phyloP scores from a whole-genome alignment of 2,888 invertebrate genomes.

The Diaprepes abbreviatus region DNA sequence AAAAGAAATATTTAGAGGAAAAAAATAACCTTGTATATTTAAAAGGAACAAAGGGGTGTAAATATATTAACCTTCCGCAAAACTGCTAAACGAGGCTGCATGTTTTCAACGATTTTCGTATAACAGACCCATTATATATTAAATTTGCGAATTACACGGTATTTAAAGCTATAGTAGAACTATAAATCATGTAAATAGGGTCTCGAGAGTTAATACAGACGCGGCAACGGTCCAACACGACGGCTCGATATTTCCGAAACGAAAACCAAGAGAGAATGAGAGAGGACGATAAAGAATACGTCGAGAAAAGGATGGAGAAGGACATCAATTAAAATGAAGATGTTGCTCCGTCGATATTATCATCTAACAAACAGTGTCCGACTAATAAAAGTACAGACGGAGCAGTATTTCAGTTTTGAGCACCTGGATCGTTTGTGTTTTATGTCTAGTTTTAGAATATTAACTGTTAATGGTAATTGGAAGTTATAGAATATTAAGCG shows the following conservation, averaged over 20 bases:
- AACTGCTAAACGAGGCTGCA: slow-evolving; percentile 62
- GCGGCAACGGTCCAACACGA: slow-evolving; percentile 60
- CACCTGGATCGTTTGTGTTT: slow-evolving; percentile 35
- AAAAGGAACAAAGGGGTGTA: slow-evolving; percentile 58
- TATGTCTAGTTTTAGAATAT: slow-evolving; percentile 33
- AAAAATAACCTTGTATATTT: not conserved
- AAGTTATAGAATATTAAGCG: not conserved
- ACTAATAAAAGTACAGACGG: slow-evolving; percentile 26
- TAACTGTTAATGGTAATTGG: slow-evolving; percentile 33
- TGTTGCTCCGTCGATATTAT: slow-evolving; percentile 53
- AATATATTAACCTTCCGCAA: slow-evolving; percentile 61
- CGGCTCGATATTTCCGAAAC: slow-evolving; percentile 58
- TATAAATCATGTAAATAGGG: slow-evolving; percentile 74
- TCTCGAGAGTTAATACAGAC: slow-evolving; percentile 67
- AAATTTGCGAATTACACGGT: slow-evolving; percentile 83
- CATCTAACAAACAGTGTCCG: slow-evolving; percentile 49
- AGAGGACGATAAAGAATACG: slow-evolving; percentile 36
- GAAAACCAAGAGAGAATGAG: slow-evolving; percentile 55
- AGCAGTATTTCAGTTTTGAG: slow-evolving; percentile 24
- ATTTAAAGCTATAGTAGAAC: slow-evolving; percentile 80
- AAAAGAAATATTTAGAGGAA: no score
- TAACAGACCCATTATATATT: slow-evolving; percentile 74
- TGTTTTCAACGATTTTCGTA: slow-evolving; percentile 66
- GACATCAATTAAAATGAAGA: slow-evolving; percentile 57
- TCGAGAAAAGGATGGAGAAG: slow-evolving; percentile 31